A percentile compares a stretch with the other conserved stretches of the same genome.
phyloP scores from a whole-genome alignment of 2,113 vertebrate genomes.

The Suricata suricatta region DNA sequence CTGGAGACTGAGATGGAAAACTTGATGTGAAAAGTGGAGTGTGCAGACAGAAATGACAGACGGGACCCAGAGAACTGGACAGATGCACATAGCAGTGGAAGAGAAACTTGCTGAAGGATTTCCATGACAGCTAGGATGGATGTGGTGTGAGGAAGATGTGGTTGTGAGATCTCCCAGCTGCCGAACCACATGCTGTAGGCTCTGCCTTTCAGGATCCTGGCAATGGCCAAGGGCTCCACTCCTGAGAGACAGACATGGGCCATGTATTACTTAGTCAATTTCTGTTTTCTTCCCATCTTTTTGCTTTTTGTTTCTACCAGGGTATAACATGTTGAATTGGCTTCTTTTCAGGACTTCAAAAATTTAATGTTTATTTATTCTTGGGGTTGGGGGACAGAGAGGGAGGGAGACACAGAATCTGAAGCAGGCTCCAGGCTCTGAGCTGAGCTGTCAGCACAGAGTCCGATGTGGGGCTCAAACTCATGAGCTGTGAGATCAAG shows the following conservation, averaged over 20 bases:
- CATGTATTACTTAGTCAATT: constrained; percentile 82
- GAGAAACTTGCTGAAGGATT: constrained; percentile 98
- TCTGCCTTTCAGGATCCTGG: constrained; percentile 82
- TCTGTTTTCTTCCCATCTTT: constrained; percentile 83
- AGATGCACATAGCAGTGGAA: constrained; percentile 99
- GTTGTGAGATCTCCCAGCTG: constrained; percentile 75
- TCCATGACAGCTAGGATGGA: constrained; percentile 94
- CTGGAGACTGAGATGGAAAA: constrained; percentile 99
- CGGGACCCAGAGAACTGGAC: constrained; percentile 95
- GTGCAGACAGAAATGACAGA: constrained; percentile 97
- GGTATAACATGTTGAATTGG: constrained; percentile 82
- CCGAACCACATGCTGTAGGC: constrained; percentile 80
- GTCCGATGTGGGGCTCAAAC: too few species aligned
- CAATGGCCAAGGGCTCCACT: constrained; percentile 82
- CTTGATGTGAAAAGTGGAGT: constrained; percentile 98
- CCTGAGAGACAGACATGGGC: constrained; percentile 83
- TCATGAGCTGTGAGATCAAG: too few species aligned
- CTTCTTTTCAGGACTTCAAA: constrained; percentile 78
- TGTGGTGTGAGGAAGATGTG: constrained; percentile 78
- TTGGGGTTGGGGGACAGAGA: too few species aligned
- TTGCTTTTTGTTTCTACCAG: constrained; percentile 84
- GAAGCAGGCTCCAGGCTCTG: too few species aligned
- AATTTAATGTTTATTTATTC: too few species aligned
- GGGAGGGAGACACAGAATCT: too few species aligned
- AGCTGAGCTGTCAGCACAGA: too few species aligned